phyloP scores from a whole-genome alignment of 92 coral and sea anemone species.

The Heliopora coerulea region DNA sequence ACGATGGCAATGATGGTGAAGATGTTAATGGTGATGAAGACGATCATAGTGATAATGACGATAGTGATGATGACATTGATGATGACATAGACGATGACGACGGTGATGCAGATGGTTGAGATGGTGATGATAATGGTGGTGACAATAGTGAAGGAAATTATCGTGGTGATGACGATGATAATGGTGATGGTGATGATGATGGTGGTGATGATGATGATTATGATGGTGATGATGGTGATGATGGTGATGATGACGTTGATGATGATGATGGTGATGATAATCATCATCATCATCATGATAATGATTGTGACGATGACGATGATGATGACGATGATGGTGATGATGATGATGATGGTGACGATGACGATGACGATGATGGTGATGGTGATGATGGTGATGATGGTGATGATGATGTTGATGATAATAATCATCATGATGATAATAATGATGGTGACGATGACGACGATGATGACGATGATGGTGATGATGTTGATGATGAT shows the following conservation, averaged over 20 bases:
- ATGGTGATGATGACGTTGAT: background rate
- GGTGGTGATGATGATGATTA: conserved; percentile 2
- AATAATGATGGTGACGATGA: no score
- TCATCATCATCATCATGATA: no score
- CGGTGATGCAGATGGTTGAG: background rate
- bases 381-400: no score
- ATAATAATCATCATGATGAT: no score
- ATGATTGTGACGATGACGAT: no score
- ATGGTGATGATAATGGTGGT: conserved; percentile 8
- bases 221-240: conserved; percentile 10
- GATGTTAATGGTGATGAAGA: conserved; percentile 2
- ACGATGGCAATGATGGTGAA: background rate
- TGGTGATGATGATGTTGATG: no score
- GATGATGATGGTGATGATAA: background rate
- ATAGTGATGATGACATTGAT: background rate
- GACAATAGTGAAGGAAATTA: background rate
- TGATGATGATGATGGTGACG: no score
- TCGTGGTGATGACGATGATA: conserved; percentile 3
- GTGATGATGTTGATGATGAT: no score
- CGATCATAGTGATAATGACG: background rate
- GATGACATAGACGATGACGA: background rate
- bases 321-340: no score
- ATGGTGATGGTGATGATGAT: conserved; percentile 13
- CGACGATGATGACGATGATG: no score
- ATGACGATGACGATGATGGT: no score